A percentile compares a stretch with the other conserved stretches of the same genome.
Evolutionary conservation across 1,140 invertebrate species (phyloP).

Genomic region (Nasonia giraulti): DNA sequence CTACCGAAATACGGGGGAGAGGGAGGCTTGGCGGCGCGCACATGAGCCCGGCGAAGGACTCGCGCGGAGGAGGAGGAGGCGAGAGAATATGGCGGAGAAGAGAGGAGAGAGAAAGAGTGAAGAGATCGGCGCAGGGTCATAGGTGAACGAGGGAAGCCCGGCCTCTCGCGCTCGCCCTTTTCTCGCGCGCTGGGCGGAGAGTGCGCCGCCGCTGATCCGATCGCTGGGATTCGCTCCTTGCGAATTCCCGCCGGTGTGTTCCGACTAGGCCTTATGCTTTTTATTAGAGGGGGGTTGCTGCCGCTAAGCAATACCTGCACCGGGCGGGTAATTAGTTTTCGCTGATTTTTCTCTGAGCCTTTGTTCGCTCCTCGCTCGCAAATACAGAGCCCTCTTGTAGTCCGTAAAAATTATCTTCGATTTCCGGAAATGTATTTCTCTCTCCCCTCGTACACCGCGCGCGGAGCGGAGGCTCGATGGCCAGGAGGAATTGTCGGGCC

Average conservation of each 20-base stretch:
- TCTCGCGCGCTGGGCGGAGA: constrained; percentile 59
- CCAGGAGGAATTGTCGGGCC: not conserved
- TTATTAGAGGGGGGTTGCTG: not conserved
- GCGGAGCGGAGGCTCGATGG: not conserved
- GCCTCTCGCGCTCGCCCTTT: constrained; percentile 71
- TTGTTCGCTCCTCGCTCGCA: not conserved
- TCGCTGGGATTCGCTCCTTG: constrained; percentile 62
- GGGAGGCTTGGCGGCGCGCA: constrained; percentile 15
- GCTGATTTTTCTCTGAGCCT: not conserved
- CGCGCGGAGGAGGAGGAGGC: constrained; percentile 44
- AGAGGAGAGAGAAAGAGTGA: constrained; percentile 53
- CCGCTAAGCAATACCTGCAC: not conserved
- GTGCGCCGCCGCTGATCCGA: constrained; percentile 62
- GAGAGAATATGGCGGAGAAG: constrained; percentile 40
- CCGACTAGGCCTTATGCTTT: not conserved
- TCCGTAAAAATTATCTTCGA: constrained; percentile 51
- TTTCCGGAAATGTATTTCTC: constrained; percentile 45
- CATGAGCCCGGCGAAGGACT: not conserved
- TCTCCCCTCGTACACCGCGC: not conserved
- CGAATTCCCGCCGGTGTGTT: constrained; percentile 53
- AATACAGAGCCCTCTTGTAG: no score
- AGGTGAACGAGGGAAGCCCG: constrained; percentile 65
- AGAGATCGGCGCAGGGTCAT: constrained; percentile 65
- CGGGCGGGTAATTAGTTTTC: not conserved
- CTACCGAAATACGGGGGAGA: constrained; percentile 54